These are phyloP conservation scores for Spodoptera litura DNA, from an alignment of 1,140 invertebrate species.

Conservation along the genomic window DNA sequence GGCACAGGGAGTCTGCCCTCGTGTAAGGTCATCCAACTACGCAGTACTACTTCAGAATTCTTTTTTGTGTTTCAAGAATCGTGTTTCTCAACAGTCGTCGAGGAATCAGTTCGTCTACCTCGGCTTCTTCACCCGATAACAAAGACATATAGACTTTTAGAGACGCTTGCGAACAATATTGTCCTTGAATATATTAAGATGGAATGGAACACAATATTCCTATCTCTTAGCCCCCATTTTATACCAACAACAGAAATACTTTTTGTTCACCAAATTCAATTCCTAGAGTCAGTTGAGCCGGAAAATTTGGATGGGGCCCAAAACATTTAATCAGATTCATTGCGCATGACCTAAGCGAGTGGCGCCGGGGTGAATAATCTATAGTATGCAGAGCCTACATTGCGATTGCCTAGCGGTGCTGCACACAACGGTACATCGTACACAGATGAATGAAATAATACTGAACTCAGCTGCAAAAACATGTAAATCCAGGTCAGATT, in stretches of 20 bases:
- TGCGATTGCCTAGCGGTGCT: constrained; percentile 48
- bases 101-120: constrained; percentile 17
- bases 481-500: constrained; percentile 7
- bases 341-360: constrained; percentile 53
- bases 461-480: constrained; percentile 12
- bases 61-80: constrained; percentile 1
- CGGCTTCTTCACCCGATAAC: constrained; percentile 1
- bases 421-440: constrained; percentile 46
- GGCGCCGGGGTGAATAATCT: constrained; percentile 60
- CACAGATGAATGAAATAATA: constrained; percentile 27
- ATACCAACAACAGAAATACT: neutral
- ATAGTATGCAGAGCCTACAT: constrained; percentile 46
- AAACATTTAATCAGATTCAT: constrained; percentile 50
- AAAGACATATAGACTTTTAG: neutral
- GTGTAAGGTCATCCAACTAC: constrained; percentile 20
- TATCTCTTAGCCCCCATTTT: neutral
- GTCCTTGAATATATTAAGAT: constrained; percentile 22
- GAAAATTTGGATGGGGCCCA: constrained; percentile 49
- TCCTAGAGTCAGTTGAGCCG: constrained; percentile 5
- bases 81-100: neutral
- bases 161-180: neutral
- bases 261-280: constrained; percentile 29
- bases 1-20: constrained; percentile 47
- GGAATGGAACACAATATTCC: neutral
- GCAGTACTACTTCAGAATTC: constrained; percentile 4